Evolutionary conservation across 2,888 invertebrate genomes (phyloP).

Genomic region (Imbricaverruca yamaguchii): DNA sequence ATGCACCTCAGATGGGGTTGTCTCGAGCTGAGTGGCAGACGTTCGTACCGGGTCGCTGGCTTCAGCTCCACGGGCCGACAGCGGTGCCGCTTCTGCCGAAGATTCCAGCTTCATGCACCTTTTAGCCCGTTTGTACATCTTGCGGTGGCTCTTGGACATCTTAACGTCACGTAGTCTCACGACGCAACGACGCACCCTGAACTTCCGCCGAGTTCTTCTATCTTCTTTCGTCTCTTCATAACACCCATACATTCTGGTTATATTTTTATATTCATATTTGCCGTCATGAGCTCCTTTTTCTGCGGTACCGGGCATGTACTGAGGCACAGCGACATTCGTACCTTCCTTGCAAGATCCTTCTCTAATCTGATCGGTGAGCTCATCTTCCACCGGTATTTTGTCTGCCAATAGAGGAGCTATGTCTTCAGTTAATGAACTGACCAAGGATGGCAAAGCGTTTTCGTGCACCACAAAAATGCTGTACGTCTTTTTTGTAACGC

Average conservation of each 20-base stretch:
- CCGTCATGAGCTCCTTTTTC: not conserved
- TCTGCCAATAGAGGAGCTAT: not conserved
- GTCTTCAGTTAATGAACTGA: not conserved
- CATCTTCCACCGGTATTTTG: not conserved
- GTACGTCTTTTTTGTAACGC: not conserved
- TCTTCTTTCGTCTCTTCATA: not conserved
- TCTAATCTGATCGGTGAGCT: not conserved
- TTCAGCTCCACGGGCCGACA: no score
- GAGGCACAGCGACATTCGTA: not conserved
- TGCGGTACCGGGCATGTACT: not conserved
- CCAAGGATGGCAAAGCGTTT: not conserved
- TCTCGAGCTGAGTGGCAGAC: no score
- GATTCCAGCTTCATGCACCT: not conserved
- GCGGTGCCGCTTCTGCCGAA: not conserved
- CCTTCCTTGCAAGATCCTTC: not conserved
- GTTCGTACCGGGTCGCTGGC: no score
- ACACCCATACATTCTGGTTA: not conserved
- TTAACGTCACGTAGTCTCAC: not conserved
- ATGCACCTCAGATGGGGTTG: no score
- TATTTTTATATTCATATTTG: not conserved
- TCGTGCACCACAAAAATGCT: conserved; percentile 4
- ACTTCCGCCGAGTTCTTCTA: not conserved
- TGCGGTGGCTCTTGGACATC: not conserved
- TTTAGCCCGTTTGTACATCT: not conserved
- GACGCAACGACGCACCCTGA: not conserved